These are phyloP conservation scores for Ischnura elegans DNA, from an alignment of 2,888 invertebrate species.

Conservation along the genomic window DNA sequence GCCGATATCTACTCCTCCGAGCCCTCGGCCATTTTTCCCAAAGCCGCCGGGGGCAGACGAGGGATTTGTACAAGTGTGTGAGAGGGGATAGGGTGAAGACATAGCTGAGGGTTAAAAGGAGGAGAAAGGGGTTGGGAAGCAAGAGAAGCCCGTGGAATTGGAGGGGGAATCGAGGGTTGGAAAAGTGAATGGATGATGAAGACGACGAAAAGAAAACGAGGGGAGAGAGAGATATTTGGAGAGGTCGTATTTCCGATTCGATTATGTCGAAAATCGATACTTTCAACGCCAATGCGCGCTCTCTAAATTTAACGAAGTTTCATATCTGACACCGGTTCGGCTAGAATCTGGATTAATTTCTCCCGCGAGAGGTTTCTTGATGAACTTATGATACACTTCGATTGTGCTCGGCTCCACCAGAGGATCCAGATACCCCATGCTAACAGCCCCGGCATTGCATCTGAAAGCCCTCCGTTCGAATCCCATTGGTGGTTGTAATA, in stretches of 20 bases:
- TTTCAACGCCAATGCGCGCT: background rate
- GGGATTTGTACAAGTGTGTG: conserved; percentile 52
- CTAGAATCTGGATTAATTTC: background rate
- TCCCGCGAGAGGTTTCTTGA: background rate
- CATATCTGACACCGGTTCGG: background rate
- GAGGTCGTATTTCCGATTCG: background rate
- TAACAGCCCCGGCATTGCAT: too few species aligned
- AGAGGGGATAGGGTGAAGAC: background rate
- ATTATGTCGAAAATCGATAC: background rate
- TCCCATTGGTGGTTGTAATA: too few species aligned
- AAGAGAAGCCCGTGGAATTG: background rate
- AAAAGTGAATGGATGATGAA: background rate
- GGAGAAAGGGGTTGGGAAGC: background rate
- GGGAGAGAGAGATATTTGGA: background rate
- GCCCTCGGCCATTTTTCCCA: conserved; percentile 40
- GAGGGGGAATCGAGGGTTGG: background rate
- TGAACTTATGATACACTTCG: background rate
- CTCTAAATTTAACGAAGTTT: background rate
- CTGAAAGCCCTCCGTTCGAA: too few species aligned
- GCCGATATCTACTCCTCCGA: conserved; percentile 54
- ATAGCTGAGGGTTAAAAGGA: background rate
- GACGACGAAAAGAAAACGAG: background rate
- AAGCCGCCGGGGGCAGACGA: conserved; percentile 57
- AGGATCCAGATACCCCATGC: too few species aligned
- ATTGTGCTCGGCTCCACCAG: too few species aligned